Evolutionary conservation across 2,888 invertebrate species (phyloP).

Genomic region (Scaptomyza tumidula): DNA sequence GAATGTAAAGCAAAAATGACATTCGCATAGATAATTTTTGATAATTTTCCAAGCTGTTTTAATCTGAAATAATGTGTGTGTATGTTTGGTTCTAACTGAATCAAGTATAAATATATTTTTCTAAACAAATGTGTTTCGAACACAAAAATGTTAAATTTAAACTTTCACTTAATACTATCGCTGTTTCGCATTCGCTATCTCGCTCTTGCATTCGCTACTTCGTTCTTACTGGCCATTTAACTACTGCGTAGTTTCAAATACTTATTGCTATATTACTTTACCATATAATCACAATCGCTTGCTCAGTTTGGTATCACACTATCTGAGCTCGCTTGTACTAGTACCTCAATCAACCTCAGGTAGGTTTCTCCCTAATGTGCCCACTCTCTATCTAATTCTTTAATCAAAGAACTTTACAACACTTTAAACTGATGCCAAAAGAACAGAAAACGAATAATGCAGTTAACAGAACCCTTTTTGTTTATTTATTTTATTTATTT

Average conservation of each 20-base stretch:
- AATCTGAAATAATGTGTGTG: neutral
- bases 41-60: too few species aligned
- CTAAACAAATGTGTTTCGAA: slow-evolving; percentile 11
- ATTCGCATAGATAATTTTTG: too few species aligned
- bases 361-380: slow-evolving; percentile 62
- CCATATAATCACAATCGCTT: slow-evolving; percentile 39
- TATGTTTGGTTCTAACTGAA: slow-evolving; percentile 6
- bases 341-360: slow-evolving; percentile 54
- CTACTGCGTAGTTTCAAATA: slow-evolving; percentile 43
- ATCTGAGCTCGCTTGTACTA: slow-evolving; percentile 46
- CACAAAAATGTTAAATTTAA: slow-evolving; percentile 27
- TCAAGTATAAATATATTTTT: slow-evolving; percentile 2
- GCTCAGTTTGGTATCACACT: slow-evolving; percentile 49
- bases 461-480: slow-evolving; percentile 6
- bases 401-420: slow-evolving; percentile 30
- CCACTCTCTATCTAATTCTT: slow-evolving; percentile 28
- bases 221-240: slow-evolving; percentile 49
- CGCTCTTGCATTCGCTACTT: slow-evolving; percentile 69
- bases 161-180: slow-evolving; percentile 58
- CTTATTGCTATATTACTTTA: slow-evolving; percentile 17
- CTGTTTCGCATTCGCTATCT: slow-evolving; percentile 71
- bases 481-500: neutral
- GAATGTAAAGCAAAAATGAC: too few species aligned
- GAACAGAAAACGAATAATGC: slow-evolving; percentile 1
- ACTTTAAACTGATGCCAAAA: slow-evolving; percentile 19